Conservation (phyloP, 2,797 vertebrate species). For the Chiloscyllium punctatum region DNA sequence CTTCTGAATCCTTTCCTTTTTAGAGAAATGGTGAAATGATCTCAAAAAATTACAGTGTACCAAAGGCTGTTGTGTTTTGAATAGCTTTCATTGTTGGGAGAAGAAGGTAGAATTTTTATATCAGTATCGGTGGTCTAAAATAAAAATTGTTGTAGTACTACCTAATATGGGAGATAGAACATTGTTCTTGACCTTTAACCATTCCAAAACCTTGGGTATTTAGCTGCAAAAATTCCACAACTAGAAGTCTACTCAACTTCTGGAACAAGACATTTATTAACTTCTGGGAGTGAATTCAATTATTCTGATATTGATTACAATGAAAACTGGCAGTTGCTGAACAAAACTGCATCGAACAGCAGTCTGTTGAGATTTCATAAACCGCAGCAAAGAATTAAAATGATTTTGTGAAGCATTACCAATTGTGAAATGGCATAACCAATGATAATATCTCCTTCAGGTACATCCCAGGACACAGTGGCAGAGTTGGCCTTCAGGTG, state of each 20-base stretch:
- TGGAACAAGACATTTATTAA: not conserved
- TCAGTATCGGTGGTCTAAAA: not conserved
- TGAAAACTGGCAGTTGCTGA: not conserved
- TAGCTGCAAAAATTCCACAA: not conserved
- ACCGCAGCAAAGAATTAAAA: slow-evolving; percentile 23
- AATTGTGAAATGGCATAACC: slow-evolving; percentile 96
- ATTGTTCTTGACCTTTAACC: not conserved
- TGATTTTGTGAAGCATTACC: slow-evolving; percentile 55
- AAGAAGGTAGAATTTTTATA: not conserved
- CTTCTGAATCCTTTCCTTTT: not conserved
- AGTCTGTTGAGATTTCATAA: not conserved
- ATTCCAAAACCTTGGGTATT: not conserved
- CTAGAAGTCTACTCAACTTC: not conserved
- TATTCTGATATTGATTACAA: slow-evolving; percentile 10
- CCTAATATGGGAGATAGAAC: not conserved
- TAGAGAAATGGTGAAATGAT: not conserved
- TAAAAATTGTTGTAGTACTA: not conserved
- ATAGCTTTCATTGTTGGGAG: too few relatives aligned
- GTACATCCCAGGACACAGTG: slow-evolving; percentile 93
- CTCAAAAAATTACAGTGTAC: not conserved
- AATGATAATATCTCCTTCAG: slow-evolving; percentile 90
- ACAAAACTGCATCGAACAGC: not conserved
- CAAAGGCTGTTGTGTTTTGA: not conserved
- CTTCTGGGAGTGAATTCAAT: not conserved
- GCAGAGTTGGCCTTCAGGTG: slow-evolving; percentile 89